phyloP scores from a whole-genome alignment of 2,797 vertebrate species.

The Danio albolineatus region DNA sequence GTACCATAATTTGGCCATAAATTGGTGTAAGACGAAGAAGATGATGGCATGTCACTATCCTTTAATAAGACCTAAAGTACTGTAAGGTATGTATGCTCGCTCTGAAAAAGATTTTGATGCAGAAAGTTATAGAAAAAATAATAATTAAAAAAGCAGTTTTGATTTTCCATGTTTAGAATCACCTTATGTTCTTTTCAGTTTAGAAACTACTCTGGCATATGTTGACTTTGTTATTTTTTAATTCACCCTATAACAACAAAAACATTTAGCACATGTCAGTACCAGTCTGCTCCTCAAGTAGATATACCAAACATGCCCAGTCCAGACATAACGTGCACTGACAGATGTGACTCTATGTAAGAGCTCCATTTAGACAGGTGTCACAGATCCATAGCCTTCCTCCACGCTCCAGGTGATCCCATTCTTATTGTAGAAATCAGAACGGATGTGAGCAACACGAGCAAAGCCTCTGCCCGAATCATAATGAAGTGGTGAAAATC shows the following conservation, averaged over 20 bases:
- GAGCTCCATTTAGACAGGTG: slow-evolving; percentile 67
- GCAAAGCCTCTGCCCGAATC: slow-evolving; percentile 62
- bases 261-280: background rate
- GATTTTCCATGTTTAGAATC: too few relatives aligned
- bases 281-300: background rate
- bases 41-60: too few relatives aligned
- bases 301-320: background rate
- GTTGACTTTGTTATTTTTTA: background rate
- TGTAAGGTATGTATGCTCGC: too few relatives aligned
- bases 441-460: slow-evolving; percentile 67
- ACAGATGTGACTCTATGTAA: slow-evolving; percentile 15
- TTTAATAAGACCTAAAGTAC: too few relatives aligned
- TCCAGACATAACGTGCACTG: background rate
- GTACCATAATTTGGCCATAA: too few relatives aligned
- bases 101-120: too few relatives aligned
- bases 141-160: too few relatives aligned
- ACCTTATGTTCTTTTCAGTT: too few relatives aligned
- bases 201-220: background rate
- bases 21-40: too few relatives aligned
- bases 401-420: slow-evolving; percentile 73
- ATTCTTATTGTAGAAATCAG: slow-evolving; percentile 84
- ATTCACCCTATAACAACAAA: background rate
- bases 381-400: slow-evolving; percentile 76
- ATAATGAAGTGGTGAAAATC: slow-evolving; percentile 63
- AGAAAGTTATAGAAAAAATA: too few relatives aligned